These are phyloP conservation scores for Dinomys branickii DNA, from an alignment of 2,113 vertebrate species.

Conservation along the genomic window DNA sequence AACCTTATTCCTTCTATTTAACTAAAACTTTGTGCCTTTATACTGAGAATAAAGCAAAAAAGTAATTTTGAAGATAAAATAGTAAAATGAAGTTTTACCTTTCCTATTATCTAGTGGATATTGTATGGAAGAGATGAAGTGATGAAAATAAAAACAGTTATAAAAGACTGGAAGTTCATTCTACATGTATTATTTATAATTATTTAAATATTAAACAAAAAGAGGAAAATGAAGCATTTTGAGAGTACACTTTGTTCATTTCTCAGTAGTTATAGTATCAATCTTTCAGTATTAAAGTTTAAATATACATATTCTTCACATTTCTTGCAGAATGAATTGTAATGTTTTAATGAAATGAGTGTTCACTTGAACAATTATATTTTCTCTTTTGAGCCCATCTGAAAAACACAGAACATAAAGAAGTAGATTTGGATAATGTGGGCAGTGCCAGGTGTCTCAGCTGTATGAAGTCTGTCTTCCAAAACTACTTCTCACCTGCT, in stretches of 20 bases:
- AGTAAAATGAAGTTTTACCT: constrained; percentile 1
- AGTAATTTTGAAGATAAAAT: constrained; percentile 21
- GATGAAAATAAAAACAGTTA: constrained; percentile 48
- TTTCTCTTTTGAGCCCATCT: background rate
- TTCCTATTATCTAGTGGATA: background rate
- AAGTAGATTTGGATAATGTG: background rate
- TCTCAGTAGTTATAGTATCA: constrained; percentile 26
- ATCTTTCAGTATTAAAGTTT: constrained; percentile 43
- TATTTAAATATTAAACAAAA: constrained; percentile 58
- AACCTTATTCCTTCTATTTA: background rate
- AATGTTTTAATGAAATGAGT: background rate
- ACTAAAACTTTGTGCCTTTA: background rate
- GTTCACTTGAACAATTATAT: background rate
- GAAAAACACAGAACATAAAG: background rate
- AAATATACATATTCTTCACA: background rate
- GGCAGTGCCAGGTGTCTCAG: accelerated
- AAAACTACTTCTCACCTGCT: accelerated
- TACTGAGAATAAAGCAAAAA: constrained; percentile 14
- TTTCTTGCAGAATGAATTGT: background rate
- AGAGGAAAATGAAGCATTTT: constrained; percentile 19
- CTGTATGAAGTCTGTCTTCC: background rate
- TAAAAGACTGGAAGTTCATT: constrained; percentile 5
- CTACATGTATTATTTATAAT: constrained; percentile 2
- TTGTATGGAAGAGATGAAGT: constrained; percentile 7
- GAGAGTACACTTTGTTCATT: background rate